These are phyloP conservation scores for Platycheirus rosarum DNA, from an alignment of 2,888 invertebrate species.

Conservation along the genomic window DNA sequence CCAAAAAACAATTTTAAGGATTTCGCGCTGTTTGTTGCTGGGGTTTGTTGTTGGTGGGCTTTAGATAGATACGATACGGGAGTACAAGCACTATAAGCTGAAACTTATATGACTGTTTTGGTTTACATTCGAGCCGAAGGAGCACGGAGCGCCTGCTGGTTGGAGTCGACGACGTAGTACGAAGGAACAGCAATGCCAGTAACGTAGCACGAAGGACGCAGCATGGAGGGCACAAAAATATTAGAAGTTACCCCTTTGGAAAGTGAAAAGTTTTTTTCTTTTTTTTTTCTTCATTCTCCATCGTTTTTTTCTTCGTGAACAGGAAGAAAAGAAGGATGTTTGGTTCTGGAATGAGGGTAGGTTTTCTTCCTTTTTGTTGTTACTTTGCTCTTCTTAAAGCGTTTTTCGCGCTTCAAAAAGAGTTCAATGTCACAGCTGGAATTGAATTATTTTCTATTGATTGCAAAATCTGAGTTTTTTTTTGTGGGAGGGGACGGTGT, in stretches of 20 bases:
- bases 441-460: slow-evolving; percentile 74
- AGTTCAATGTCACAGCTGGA: slow-evolving; percentile 75
- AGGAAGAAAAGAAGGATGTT: background rate
- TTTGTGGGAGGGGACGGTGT: slow-evolving; percentile 20
- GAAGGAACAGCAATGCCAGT: slow-evolving; percentile 27
- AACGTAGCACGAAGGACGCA: slow-evolving; percentile 13
- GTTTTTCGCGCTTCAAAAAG: slow-evolving; percentile 70
- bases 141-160: background rate
- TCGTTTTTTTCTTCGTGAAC: slow-evolving; percentile 30
- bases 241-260: slow-evolving; percentile 59
- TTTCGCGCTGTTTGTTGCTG: slow-evolving; percentile 59
- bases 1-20: slow-evolving; percentile 74
- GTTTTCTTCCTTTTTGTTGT: slow-evolving; percentile 16
- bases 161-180: slow-evolving; percentile 6
- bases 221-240: slow-evolving; percentile 17
- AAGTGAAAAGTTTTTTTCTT: slow-evolving; percentile 27
- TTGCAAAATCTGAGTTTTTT: slow-evolving; percentile 55
- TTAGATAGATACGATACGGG: slow-evolving; percentile 6
- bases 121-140: slow-evolving; percentile 32
- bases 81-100: slow-evolving; percentile 19
- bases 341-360: background rate
- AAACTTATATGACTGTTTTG: slow-evolving; percentile 34
- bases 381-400: slow-evolving; percentile 14
- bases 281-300: background rate
- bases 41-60: slow-evolving; percentile 46